Evolutionary conservation across 2,888 invertebrate species (phyloP), one percentile per base, ranked within the genome.

Genomic region (Andrena chrysosceles): DNA sequence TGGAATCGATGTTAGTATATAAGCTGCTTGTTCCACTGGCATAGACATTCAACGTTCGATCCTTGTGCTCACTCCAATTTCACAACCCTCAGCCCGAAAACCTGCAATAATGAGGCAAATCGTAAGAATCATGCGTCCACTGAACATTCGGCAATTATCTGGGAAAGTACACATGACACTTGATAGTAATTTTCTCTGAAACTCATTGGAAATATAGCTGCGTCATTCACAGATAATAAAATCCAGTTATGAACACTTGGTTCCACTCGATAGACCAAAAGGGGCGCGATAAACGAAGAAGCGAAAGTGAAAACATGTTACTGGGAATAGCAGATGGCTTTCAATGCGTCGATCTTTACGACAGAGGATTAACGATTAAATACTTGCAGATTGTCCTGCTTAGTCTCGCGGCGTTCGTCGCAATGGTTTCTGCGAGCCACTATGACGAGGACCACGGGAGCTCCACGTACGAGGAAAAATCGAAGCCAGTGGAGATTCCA

Each of bases 1-100:
- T 91, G 90, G 92, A 90, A 91, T 90, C 88, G 87, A 90, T 85
- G 87, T 88, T 89, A 89, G 89, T 93, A 93, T 93, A 94, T 93
- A 94, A 93, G 92, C 91, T 83, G 82, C 81, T 56, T 71, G 77
- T 81, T 85, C 82, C 56, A 85, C 85, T 80, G 81, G 86, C 82
- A 80, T 82, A 81, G 89, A 90, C 91, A 92, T 87, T 91, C 91
- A 89, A 90, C 89, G 88, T 81, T 89, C 86, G 88, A 78, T 75
- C 81, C 80, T 67, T 73, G 70, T 71, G 71, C 68, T 73, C 63
- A 42, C 64, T 71, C 81, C 62, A 79, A 64, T 72, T 67, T 60
- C 3, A 68, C 48, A 68, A 79, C 76, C 85, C 80, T 59, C 71
- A 31, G 33, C 35, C 64, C 13, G 42, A 66, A 64, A 73, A 71